These are phyloP conservation scores for Opisthograptis luteolata DNA, from an alignment of 2,888 invertebrate species.

Conservation along the genomic window DNA sequence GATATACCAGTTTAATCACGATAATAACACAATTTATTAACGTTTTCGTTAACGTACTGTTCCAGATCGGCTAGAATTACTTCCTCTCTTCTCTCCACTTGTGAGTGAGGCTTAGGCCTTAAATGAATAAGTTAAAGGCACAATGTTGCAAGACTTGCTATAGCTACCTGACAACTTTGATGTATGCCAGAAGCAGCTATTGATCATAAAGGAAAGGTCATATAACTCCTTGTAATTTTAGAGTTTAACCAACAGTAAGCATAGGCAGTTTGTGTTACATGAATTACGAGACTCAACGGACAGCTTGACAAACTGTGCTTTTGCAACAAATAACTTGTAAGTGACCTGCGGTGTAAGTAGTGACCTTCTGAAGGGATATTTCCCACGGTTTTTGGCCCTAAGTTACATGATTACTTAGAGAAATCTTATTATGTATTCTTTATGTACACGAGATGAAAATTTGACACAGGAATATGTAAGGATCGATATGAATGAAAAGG, in stretches of 20 bases:
- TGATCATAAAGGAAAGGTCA: constrained; percentile 32
- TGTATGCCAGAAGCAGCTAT: constrained; percentile 33
- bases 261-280: constrained; percentile 1
- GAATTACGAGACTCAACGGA: constrained; percentile 13
- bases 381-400: constrained; percentile 7
- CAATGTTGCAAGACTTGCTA: constrained; percentile 26
- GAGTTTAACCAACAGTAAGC: constrained; percentile 21
- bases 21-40: no score
- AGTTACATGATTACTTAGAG: no score
- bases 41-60: no score
- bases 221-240: constrained; percentile 31
- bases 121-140: constrained; percentile 19
- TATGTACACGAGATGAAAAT: no score
- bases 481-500: no score
- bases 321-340: constrained; percentile 13
- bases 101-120: no score
- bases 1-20: no score
- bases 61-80: no score
- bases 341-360: no score
- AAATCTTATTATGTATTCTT: no score
- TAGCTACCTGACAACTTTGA: constrained; percentile 28
- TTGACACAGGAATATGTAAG: no score
- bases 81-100: no score
- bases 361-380: constrained; percentile 14
- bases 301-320: constrained; percentile 16